A percentile compares a stretch with the other conserved stretches of the same genome.
Conservation (phyloP, 2,888 invertebrate genomes). For the Drosophila prolongata region DNA sequence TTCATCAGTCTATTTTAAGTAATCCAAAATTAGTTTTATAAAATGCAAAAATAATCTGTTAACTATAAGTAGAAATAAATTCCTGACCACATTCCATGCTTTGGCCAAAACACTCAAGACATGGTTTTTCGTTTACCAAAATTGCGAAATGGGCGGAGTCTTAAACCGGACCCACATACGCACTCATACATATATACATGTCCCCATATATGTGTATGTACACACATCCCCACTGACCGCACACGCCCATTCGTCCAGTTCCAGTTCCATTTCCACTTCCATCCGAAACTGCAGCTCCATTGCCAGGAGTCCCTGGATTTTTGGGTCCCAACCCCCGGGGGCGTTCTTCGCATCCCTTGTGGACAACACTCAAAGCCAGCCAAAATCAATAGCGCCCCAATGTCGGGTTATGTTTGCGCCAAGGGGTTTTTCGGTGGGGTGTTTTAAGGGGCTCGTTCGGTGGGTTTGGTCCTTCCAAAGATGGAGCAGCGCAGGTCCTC, state of each 20-base stretch:
- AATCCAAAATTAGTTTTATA: no score
- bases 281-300: neutral
- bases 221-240: constrained; percentile 44
- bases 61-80: neutral
- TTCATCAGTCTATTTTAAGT: no score
- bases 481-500: constrained; percentile 10
- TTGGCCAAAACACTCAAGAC: neutral
- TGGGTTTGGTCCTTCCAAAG: neutral
- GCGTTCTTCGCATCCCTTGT: constrained; percentile 23
- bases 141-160: constrained; percentile 53
- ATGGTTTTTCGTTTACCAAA: neutral
- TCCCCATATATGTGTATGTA: neutral
- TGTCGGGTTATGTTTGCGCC: constrained; percentile 42
- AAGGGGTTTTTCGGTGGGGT: neutral
- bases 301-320: neutral
- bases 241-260: constrained; percentile 60
- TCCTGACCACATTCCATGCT: neutral
- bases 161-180: constrained; percentile 25
- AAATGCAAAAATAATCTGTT: no score
- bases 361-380: constrained; percentile 25
- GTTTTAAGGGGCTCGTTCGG: neutral
- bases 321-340: constrained; percentile 9
- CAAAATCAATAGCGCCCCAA: constrained; percentile 74
- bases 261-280: constrained; percentile 12
- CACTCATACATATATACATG: neutral